Conservation (phyloP, 2,797 vertebrate species). For the Cossypha niveicapilla region DNA sequence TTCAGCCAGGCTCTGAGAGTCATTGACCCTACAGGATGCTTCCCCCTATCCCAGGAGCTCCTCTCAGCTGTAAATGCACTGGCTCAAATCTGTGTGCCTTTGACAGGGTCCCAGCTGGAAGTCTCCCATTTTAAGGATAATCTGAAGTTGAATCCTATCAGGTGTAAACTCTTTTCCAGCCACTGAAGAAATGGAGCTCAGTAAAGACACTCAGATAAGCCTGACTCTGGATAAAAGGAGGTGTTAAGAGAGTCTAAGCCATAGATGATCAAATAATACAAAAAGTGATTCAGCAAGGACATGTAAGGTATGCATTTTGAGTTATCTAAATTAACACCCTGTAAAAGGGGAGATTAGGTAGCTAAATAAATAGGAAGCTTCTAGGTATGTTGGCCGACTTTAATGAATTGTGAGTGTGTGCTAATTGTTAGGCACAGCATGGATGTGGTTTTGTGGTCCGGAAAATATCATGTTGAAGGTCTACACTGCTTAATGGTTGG, state of each 20-base stretch:
- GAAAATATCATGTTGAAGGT: not conserved
- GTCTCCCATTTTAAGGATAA: not conserved
- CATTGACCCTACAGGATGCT: accelerated
- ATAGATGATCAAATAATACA: not conserved
- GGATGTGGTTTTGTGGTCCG: not conserved
- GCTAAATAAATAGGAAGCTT: not conserved
- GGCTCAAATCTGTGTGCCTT: not conserved
- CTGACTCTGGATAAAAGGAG: not conserved
- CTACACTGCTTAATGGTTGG: not conserved
- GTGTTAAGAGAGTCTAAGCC: not conserved
- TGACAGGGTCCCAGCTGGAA: not conserved
- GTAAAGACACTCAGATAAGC: not conserved
- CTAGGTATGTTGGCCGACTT: not conserved
- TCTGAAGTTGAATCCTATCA: not conserved
- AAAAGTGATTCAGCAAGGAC: not conserved
- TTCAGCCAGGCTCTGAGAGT: not conserved
- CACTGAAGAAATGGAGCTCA: not conserved
- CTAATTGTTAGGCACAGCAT: not conserved
- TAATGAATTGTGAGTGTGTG: not conserved
- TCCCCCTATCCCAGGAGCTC: not conserved
- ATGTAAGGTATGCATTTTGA: not conserved
- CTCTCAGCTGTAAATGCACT: not conserved
- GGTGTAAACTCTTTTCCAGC: not conserved
- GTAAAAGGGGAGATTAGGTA: not conserved
- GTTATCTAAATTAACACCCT: not conserved